Conservation (phyloP, 2,888 invertebrate species). For the Pristionchus entomophagus region DNA sequence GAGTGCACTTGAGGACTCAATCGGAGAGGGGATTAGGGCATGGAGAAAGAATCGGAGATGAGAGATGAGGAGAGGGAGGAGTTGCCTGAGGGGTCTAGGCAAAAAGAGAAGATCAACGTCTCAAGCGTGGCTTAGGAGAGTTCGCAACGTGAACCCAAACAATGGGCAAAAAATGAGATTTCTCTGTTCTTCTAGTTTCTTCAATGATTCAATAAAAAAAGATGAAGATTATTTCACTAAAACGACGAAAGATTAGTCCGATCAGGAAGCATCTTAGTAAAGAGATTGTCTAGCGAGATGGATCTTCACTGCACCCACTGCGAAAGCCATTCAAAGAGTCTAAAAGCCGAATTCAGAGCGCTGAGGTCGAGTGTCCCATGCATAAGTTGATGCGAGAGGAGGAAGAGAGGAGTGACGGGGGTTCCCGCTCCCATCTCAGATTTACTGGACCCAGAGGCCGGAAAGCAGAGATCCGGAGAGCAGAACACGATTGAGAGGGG, state of each 20-base stretch:
- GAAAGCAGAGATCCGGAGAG: background rate
- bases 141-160: background rate
- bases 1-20: background rate
- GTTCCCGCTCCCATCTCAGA: background rate
- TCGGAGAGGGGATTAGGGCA: background rate
- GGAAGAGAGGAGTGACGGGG: background rate
- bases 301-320: background rate
- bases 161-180: too few species aligned
- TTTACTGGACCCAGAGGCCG: background rate
- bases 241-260: too few species aligned
- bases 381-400: slow-evolving; percentile 28
- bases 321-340: background rate
- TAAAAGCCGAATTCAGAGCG: background rate
- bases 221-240: too few species aligned
- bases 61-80: slow-evolving; percentile 8
- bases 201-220: too few species aligned
- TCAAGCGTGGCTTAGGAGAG: background rate
- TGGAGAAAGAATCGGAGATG: background rate
- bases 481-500: background rate
- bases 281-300: too few species aligned
- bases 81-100: background rate
- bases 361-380: slow-evolving; percentile 29
- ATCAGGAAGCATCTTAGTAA: too few species aligned
- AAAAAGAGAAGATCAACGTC: background rate
- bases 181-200: too few species aligned